Base-by-base conservation (phyloP, 2,797 vertebrate species). In the Aphelocoma californica region DNA sequence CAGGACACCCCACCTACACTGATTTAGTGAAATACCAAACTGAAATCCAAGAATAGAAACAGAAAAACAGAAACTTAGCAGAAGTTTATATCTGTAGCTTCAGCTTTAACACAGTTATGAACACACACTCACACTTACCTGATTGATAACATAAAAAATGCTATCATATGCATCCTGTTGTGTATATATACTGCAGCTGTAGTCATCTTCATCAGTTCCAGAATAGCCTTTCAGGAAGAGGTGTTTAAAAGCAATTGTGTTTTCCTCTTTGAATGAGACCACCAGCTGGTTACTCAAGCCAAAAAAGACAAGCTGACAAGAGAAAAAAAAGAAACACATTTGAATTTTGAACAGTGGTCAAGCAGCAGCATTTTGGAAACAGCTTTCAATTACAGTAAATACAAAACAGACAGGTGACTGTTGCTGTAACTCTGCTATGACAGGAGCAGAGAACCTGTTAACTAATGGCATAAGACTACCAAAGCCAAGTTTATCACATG, bases 211-310 rank as follows among this genome's bases (percentile, higher is more conserved):
- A 78, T 99, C 99, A 34, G 86, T 57, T 12, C 99, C 99, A 36
- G 98, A 97, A 97, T 99, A 99, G 79, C 96, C 98, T 96, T 98
- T 99, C 94, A 99, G 95, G 97, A 99, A 99, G 18, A 99, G 95
- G 90, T 98, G 98, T 97, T 99, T 99, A 93, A 99, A 98, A 75
- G 99, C 98, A 96, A 99, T 85, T 21, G 96, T 96, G 89, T 98
- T 99, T 95, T 99, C 99, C 92, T 99, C 99, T 97, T 99, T 99
- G 91, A 99, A 99, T 16, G 99, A 98, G 89, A 99, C 99, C 91
- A 99, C 99, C 95, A 99, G 97, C 97, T 99, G 99, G 97, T 99
- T 99, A 97, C 98, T 99, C 93, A 99, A 98, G 57, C 99, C 99
- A 71, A 99, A 99, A 53, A 99, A 96, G 72, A 99, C 96, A 53